Evolutionary conservation across 1,140 invertebrate genomes (phyloP), one percentile per base, ranked within the genome.

Genomic region (Heterodera carotae): DNA sequence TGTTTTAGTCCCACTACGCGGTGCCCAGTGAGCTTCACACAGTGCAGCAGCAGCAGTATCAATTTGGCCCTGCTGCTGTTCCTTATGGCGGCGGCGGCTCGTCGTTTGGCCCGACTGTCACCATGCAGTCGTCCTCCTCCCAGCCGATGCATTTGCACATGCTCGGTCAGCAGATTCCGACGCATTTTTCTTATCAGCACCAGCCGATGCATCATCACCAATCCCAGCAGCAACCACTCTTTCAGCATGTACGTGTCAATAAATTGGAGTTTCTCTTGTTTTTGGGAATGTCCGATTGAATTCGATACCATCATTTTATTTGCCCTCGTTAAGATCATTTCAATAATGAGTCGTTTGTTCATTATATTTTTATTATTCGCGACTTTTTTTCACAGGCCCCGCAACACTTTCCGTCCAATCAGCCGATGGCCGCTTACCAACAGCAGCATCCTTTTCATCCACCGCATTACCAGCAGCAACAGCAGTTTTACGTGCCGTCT

Each of bases 151-250:
- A 75, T 59, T 69, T 79, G 53, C 70, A 76, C 64, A 34, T 82
- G 62, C 69, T 76, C 59, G 78, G 80, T 33, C 85, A 77, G 64
- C 82, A 84, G 62, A 74, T 79, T 56, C 78, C 78, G 39, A 70
- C 69, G 33, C 80, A 80, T 25, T 34, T 53, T 43, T 43, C 39
- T 7, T 43, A 43, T 10, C 81, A 71, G 27, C 78, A 76, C 60
- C 80, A 81, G 34, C 80, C 73, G 34, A 67, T 67, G 34, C 43
- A 39, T 43, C 64, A 83, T 36, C 77, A 76, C 1, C 74, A 76
- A 62, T 36, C 25, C 36, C 74, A 36, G 27, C 66, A 76, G 15
- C 74, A 62, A 73, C 34, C 53, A 59, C 25, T 34, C 29, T 43
- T n/a, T 73, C 53, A 73, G 53, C 70, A 73, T n/a, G 53, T 73